Conservation (phyloP, 2,888 invertebrate genomes). For the Perizoma affinitatum region DNA sequence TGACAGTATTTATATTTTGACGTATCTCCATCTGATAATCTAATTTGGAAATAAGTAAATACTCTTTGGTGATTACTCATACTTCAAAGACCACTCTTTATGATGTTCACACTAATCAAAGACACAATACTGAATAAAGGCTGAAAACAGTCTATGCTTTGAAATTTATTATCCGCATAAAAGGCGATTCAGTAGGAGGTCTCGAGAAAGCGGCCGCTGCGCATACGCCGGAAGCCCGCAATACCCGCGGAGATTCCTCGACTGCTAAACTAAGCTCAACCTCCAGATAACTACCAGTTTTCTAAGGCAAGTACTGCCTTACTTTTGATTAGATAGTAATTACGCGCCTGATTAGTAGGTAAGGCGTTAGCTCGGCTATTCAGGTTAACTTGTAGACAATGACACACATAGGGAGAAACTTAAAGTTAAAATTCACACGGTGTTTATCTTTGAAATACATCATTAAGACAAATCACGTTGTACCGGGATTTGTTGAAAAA, state of each 20-base stretch:
- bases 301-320: slow-evolving; percentile 52
- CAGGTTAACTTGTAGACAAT: slow-evolving; percentile 47
- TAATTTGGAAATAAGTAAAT: neutral
- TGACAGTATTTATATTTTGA: too few relatives aligned
- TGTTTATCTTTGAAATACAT: slow-evolving; percentile 2
- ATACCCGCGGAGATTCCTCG: slow-evolving; percentile 54
- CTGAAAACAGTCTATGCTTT: slow-evolving; percentile 17
- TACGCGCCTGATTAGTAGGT: slow-evolving; percentile 55
- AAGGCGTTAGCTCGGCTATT: slow-evolving; percentile 51
- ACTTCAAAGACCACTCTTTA: slow-evolving; percentile 12
- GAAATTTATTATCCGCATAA: slow-evolving; percentile 39
- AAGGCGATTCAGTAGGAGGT: slow-evolving; percentile 52
- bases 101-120: slow-evolving; percentile 11
- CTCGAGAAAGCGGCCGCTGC: slow-evolving; percentile 50
- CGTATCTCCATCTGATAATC: neutral
- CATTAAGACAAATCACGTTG: too few relatives aligned
- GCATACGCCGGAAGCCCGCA: slow-evolving; percentile 54
- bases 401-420: slow-evolving; percentile 37
- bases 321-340: slow-evolving; percentile 60
- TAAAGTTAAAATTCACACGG: slow-evolving; percentile 28
- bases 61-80: neutral
- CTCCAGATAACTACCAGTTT: slow-evolving; percentile 48
- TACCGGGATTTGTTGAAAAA: too few relatives aligned
- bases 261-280: slow-evolving; percentile 36
- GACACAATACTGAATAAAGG: slow-evolving; percentile 6